phyloP scores from a whole-genome alignment of 2,888 invertebrate genomes.

The Odontocolon sp. region DNA sequence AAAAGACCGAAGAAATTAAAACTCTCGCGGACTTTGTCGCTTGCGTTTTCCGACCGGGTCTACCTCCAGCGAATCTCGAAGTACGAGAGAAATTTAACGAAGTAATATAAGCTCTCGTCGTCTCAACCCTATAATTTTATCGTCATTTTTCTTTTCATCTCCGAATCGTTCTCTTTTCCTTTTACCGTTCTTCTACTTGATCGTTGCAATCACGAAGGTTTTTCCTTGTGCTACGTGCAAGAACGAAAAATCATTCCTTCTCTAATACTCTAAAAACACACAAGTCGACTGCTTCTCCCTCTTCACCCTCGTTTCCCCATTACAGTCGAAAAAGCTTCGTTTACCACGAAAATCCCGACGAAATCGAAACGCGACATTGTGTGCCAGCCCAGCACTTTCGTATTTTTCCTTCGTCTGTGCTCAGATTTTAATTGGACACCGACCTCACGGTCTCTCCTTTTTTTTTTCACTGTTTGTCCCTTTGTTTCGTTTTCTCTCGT shows the following conservation, averaged over 20 bases:
- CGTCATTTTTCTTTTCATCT: constrained; percentile 9
- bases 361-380: constrained; percentile 2
- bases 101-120: neutral
- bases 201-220: neutral
- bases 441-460: constrained; percentile 4
- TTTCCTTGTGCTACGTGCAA: neutral
- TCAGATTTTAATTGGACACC: constrained; percentile 7
- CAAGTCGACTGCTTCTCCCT: too few relatives aligned
- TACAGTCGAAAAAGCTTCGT: constrained; percentile 1
- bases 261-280: constrained; percentile 1
- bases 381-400: neutral
- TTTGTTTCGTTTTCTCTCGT: neutral
- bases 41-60: neutral
- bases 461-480: neutral
- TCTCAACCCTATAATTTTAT: neutral
- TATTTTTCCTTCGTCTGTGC: constrained; percentile 10
- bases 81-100: constrained; percentile 17
- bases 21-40: constrained; percentile 5
- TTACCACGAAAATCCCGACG: neutral
- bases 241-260: neutral
- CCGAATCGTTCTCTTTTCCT: neutral
- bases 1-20: neutral
- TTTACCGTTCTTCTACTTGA: neutral
- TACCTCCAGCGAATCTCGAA: neutral
- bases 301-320: neutral